phyloP scores from a whole-genome alignment of 2,888 invertebrate genomes.

The Microctonus hyperodae region DNA sequence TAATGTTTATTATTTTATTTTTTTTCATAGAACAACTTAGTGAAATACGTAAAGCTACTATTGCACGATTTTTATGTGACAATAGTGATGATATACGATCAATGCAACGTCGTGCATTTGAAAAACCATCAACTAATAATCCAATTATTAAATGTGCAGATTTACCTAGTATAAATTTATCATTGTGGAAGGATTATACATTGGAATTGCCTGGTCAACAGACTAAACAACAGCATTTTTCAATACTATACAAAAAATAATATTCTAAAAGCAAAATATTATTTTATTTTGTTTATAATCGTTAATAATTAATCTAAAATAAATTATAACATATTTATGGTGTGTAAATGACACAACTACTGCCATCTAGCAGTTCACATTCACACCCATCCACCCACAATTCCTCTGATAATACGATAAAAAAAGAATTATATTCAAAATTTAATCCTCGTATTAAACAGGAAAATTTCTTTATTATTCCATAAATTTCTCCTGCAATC shows the following conservation, averaged over 20 bases:
- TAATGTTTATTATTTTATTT: background rate
- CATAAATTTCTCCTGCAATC: too few relatives aligned
- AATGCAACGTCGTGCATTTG: constrained; percentile 65
- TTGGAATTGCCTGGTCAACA: constrained; percentile 33
- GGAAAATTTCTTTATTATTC: too few relatives aligned
- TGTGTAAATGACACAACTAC: background rate
- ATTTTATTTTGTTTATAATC: too few relatives aligned
- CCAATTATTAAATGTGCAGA: constrained; percentile 70
- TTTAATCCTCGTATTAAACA: background rate
- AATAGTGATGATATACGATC: constrained; percentile 69
- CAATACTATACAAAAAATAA: constrained; percentile 36
- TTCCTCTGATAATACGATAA: background rate
- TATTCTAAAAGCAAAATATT: background rate
- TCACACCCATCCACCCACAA: too few relatives aligned
- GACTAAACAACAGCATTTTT: constrained; percentile 29
- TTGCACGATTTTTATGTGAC: constrained; percentile 82
- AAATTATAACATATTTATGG: background rate
- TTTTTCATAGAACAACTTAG: constrained; percentile 69
- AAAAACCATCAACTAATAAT: constrained; percentile 73
- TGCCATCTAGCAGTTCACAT: background rate
- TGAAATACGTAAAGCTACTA: constrained; percentile 78
- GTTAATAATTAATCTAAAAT: too few relatives aligned
- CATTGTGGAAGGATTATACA: constrained; percentile 66
- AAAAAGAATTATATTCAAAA: constrained; percentile 6
- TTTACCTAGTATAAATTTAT: constrained; percentile 71